Percentiles rank a stretch among this genome's conserved stretches.
Evolutionary conservation across 1,140 invertebrate genomes (phyloP).

Genomic region (Pantala flavescens): DNA sequence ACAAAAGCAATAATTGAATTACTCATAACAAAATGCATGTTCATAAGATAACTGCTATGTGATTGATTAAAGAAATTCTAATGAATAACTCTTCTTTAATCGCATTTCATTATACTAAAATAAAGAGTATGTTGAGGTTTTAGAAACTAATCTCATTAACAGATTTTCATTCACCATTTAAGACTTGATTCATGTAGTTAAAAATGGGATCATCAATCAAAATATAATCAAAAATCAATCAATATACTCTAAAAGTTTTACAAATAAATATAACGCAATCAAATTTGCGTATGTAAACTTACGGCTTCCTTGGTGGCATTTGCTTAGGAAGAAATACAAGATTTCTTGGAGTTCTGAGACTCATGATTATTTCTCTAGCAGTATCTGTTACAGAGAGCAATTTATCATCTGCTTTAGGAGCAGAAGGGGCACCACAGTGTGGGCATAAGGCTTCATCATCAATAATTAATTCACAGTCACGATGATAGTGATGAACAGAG

Average conservation of each 20-base stretch:
- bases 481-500: constrained; percentile 57
- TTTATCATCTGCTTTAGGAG: background rate
- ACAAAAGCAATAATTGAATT: background rate
- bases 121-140: no score
- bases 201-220: no score
- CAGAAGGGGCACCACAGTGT: constrained; percentile 53
- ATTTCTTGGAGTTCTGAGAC: constrained; percentile 43
- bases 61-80: background rate
- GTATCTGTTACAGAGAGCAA: constrained; percentile 26
- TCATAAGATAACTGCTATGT: no score
- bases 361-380: constrained; percentile 45
- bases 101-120: no score
- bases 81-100: no score
- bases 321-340: constrained; percentile 48
- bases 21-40: background rate
- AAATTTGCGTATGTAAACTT: no score
- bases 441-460: constrained; percentile 50
- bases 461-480: constrained; percentile 50
- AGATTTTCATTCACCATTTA: no score
- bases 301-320: constrained; percentile 35
- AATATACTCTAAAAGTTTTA: no score
- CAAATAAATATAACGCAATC: no score
- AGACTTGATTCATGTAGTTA: no score
- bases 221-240: no score
- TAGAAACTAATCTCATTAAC: no score